Evolutionary conservation across 64 coral and sea anemone genomes (phyloP).

Genomic region (Actinia tenebrosa): DNA sequence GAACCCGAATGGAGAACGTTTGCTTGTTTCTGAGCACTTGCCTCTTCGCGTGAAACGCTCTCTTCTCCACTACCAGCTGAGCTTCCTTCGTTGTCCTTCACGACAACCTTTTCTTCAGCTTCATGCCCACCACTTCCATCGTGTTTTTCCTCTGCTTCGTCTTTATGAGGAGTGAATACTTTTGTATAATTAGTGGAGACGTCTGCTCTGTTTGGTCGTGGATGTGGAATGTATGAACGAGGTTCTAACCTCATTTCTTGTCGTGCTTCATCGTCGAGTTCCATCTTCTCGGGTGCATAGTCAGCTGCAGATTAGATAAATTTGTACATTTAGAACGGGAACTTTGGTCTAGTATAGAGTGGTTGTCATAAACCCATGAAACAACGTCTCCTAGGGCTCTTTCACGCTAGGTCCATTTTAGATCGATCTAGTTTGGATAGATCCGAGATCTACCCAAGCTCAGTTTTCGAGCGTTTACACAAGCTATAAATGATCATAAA

Average conservation of each 20-base stretch:
- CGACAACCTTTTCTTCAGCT: background rate
- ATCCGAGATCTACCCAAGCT: too few relatives aligned
- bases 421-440: too few relatives aligned
- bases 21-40: background rate
- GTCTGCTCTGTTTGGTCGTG: background rate
- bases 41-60: background rate
- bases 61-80: background rate
- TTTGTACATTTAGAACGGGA: too few relatives aligned
- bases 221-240: slow-evolving; percentile 1
- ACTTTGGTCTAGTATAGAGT: too few relatives aligned
- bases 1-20: background rate
- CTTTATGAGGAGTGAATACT: background rate
- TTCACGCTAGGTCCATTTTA: too few relatives aligned
- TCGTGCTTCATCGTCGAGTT: background rate
- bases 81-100: background rate
- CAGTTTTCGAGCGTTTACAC: too few relatives aligned
- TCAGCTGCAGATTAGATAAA: background rate
- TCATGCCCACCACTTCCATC: background rate
- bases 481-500: too few relatives aligned
- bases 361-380: too few relatives aligned
- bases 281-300: slow-evolving; percentile 2
- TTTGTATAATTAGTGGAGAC: background rate
- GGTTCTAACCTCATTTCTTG: slow-evolving; percentile 6
- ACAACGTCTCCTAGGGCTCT: too few relatives aligned
- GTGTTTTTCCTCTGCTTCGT: background rate